A percentile compares a stretch with the other conserved stretches of the same genome.
phyloP scores from a whole-genome alignment of 2,113 vertebrate genomes.

The Osmerus mordax region DNA sequence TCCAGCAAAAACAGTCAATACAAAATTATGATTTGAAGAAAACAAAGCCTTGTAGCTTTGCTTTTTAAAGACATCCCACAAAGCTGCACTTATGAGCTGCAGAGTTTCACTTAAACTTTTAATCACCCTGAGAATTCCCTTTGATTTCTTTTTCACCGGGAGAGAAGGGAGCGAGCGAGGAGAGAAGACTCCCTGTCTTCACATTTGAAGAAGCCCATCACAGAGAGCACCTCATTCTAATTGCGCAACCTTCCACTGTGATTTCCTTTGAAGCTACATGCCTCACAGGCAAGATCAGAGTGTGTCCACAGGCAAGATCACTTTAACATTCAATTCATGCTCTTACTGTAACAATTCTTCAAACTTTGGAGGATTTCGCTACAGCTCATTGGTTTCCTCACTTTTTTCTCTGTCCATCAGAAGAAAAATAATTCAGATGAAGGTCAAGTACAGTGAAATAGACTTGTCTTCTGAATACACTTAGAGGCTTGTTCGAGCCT shows the following conservation, averaged over 20 bases:
- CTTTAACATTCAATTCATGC: conserved; percentile 45
- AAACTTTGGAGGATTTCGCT: no score
- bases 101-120: conserved; percentile 59
- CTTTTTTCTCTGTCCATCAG: no score
- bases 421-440: no score
- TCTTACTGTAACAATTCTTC: conserved; percentile 6
- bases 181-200: conserved; percentile 41
- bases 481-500: no score
- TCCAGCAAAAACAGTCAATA: not conserved
- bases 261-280: conserved; percentile 59
- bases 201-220: conserved; percentile 45
- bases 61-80: conserved; percentile 9
- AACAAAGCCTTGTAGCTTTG: not conserved
- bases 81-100: conserved; percentile 25
- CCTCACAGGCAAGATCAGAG: conserved; percentile 52
- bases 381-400: no score
- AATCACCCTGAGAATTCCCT: conserved; percentile 65
- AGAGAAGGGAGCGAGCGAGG: conserved; percentile 46
- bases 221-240: conserved; percentile 58
- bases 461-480: no score
- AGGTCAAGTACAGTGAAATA: no score
- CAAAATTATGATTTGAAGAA: not conserved
- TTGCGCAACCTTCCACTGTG: conserved; percentile 60
- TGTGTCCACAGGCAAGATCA: conserved; percentile 48
- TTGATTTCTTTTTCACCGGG: conserved; percentile 52